Evolutionary conservation across 1,140 invertebrate species (phyloP).

Genomic region (Pogonus chalceus): DNA sequence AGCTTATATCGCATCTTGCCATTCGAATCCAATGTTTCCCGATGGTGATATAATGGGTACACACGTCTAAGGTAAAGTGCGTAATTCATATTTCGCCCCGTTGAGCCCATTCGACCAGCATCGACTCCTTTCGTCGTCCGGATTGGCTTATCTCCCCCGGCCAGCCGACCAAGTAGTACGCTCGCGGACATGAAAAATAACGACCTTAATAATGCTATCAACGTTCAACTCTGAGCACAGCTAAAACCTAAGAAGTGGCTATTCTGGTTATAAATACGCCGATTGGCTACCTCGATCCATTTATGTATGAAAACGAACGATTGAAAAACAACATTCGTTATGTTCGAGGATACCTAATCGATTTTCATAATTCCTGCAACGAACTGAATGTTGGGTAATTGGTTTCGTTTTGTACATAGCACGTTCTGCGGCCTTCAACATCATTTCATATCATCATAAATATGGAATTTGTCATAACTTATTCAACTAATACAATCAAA

Average conservation of each 20-base stretch:
- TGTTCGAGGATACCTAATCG: too few species aligned
- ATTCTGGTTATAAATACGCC: constrained; percentile 14
- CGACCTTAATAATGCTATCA: constrained; percentile 30
- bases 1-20: too few species aligned
- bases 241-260: constrained; percentile 24
- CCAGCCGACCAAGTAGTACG: constrained; percentile 22
- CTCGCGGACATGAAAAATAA: constrained; percentile 28
- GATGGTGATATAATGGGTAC: constrained; percentile 6
- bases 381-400: too few species aligned
- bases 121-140: constrained; percentile 15
- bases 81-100: constrained; percentile 25
- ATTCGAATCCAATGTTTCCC: background rate
- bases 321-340: constrained; percentile 6
- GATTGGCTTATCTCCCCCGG: constrained; percentile 27
- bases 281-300: background rate
- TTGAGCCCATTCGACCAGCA: constrained; percentile 3
- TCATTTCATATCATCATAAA: too few species aligned
- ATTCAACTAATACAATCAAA: too few species aligned
- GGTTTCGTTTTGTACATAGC: too few species aligned
- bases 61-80: constrained; percentile 14
- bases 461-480: too few species aligned
- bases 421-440: too few species aligned
- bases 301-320: constrained; percentile 1
- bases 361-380: too few species aligned
- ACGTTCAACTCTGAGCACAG: constrained; percentile 23